Evolutionary conservation across 35 echinoderm and acorn worm genomes (phyloP), one percentile per base, ranked within the genome.

Genomic region (Chiridota heheva): DNA sequence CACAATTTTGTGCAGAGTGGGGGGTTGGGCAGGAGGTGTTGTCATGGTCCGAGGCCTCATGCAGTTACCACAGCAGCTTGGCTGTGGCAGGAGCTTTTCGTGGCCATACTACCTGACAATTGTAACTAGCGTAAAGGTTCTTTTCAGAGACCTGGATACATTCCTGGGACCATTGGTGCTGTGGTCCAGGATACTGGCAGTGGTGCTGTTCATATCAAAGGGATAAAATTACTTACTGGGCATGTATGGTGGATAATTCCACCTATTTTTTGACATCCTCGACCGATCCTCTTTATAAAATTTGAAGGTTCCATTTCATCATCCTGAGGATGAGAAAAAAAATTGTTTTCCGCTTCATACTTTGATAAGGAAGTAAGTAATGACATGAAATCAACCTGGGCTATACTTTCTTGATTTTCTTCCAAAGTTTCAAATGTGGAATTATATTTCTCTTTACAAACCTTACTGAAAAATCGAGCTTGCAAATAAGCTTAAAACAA

Each of bases 261-360:
- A 81, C 26, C 51, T 80, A 42, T 92, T 92, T 82, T 68, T 4
- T 86, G 51, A 58, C 90, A 92, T 18, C 84, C 90, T 16, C 58
- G 58, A 16, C 51, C 30, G 5, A 84, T 86, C 29, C 90, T 84
- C 53, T 36, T 38, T 0, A 82, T 31, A 28, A 92, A 92, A 42
- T 86, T 92, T 1, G 90, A 92, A 32, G 90, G 90, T 45, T 92
- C 90, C 90, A 92, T 92, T 42, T 92, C 90, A 82, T 92, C 15
- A 51, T 27, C 27, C 28, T 64, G 64, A 59, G 7, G 40, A 10
- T 30, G 36, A 47, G 40, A 74, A 45, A 18, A 82, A 27, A 75
- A 45, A 20, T 26, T 30, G 40, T 24, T 42, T 5, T 57, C 28
- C 0, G 17, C 25, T 27, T 25, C 20, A 67, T 22, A 66, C 15